Evolutionary conservation across 2,113 vertebrate genomes (phyloP).

Genomic region (Misgurnus anguillicaudatus): DNA sequence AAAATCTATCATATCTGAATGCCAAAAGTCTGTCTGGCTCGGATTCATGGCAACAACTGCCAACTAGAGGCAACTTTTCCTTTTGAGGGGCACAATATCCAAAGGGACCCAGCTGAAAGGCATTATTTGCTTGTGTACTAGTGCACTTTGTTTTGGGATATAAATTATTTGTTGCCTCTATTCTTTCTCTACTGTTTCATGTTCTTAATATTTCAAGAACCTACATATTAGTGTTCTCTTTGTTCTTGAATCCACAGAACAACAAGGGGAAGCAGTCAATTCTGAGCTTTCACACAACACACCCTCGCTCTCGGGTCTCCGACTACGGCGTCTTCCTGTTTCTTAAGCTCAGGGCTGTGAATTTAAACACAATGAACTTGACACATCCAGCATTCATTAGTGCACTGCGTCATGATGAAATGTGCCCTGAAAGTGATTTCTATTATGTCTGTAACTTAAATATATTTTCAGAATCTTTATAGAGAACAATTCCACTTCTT

Average conservation of each 20-base stretch:
- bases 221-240: slow-evolving; percentile 62
- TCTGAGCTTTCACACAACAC: background rate
- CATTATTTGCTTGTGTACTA: slow-evolving; percentile 64
- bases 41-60: too few species aligned
- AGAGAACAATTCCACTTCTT: background rate
- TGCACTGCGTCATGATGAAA: background rate
- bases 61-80: background rate
- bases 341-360: background rate
- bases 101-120: slow-evolving; percentile 51
- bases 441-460: background rate
- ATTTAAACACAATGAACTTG: slow-evolving; percentile 6
- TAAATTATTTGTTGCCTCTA: slow-evolving; percentile 73
- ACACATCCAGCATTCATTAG: slow-evolving; percentile 30
- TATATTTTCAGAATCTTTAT: background rate
- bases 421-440: too few species aligned
- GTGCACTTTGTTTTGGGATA: slow-evolving; percentile 66
- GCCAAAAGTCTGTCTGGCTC: background rate
- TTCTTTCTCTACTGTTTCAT: slow-evolving; percentile 60
- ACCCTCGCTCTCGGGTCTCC: background rate
- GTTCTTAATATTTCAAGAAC: slow-evolving; percentile 73
- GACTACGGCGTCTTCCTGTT: background rate
- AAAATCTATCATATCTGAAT: background rate
- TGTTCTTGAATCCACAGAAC: slow-evolving; percentile 52
- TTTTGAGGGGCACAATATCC: background rate
- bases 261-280: slow-evolving; percentile 43